A percentile compares a stretch with the other conserved stretches of the same genome.
Evolutionary conservation across 2,113 vertebrate species (phyloP).

Genomic region (Plecturocebus donacophilus): DNA sequence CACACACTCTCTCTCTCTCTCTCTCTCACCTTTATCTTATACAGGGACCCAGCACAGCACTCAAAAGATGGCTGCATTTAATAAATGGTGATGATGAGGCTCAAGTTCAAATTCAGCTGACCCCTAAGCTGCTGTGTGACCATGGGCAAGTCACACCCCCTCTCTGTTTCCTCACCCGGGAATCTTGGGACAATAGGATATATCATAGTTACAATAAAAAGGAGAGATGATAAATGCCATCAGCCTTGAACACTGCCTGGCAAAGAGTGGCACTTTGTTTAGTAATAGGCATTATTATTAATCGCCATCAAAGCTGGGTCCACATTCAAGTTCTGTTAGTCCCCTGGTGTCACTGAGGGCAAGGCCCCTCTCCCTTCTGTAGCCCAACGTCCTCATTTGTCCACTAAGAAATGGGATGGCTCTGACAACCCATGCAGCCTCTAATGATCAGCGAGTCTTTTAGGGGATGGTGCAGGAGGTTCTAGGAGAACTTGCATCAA

Average conservation of each 20-base stretch:
- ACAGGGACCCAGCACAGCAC: not conserved
- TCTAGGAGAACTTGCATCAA: too few species aligned
- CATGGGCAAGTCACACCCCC: not conserved
- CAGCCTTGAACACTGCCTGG: not conserved
- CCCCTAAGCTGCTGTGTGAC: too few species aligned
- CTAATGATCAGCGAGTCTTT: not conserved
- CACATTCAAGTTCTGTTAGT: not conserved
- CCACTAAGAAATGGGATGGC: too few species aligned
- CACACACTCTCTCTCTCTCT: too few species aligned
- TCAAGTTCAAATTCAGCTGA: not conserved
- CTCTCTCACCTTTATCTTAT: not conserved
- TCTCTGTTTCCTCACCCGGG: not conserved
- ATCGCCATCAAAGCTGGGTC: not conserved
- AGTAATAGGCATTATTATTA: not conserved
- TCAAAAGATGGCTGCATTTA: not conserved
- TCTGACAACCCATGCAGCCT: not conserved
- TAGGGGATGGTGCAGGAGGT: not conserved
- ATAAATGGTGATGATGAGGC: not conserved
- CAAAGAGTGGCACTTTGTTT: not conserved
- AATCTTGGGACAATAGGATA: not conserved
- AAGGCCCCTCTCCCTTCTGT: not conserved
- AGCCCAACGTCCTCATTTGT: fast-evolving
- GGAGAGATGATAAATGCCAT: not conserved
- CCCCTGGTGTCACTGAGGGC: not conserved
- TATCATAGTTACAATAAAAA: not conserved